A percentile compares a stretch with the other conserved stretches of the same genome.
These are phyloP conservation scores for Cephus pygmeus DNA, from an alignment of 2,888 invertebrate genomes.

Conservation along the genomic window DNA sequence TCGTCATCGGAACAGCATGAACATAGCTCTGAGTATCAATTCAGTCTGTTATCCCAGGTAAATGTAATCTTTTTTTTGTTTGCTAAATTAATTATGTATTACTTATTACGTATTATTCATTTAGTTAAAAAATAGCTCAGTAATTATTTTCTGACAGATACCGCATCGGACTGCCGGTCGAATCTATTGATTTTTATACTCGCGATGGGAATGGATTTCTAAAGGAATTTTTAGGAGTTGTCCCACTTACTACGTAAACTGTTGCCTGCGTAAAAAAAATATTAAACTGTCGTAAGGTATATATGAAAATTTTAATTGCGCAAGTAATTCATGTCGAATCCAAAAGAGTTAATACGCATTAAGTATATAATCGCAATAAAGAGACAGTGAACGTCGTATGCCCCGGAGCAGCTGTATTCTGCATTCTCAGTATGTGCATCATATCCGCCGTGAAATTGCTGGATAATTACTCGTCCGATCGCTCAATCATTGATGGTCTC, in stretches of 20 bases:
- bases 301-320: background rate
- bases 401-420: constrained; percentile 25
- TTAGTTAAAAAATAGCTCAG: background rate
- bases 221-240: background rate
- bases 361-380: constrained; percentile 22
- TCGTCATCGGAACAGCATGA: background rate
- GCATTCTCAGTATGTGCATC: constrained; percentile 23
- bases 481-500: background rate
- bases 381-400: constrained; percentile 19
- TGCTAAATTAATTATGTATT: background rate
- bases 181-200: background rate
- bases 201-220: background rate
- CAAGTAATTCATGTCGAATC: background rate
- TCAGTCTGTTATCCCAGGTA: background rate
- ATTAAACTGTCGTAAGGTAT: background rate
- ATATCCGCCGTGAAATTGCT: constrained; percentile 28
- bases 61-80: background rate
- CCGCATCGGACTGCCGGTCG: background rate
- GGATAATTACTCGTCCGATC: constrained; percentile 23
- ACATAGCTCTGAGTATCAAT: background rate
- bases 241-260: background rate
- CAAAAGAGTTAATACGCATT: constrained; percentile 12
- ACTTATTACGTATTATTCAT: background rate
- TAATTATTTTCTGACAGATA: background rate
- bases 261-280: too few species aligned